Evolutionary conservation across 1,140 invertebrate genomes (phyloP).

Genomic region (Metopolophium dirhodum): DNA sequence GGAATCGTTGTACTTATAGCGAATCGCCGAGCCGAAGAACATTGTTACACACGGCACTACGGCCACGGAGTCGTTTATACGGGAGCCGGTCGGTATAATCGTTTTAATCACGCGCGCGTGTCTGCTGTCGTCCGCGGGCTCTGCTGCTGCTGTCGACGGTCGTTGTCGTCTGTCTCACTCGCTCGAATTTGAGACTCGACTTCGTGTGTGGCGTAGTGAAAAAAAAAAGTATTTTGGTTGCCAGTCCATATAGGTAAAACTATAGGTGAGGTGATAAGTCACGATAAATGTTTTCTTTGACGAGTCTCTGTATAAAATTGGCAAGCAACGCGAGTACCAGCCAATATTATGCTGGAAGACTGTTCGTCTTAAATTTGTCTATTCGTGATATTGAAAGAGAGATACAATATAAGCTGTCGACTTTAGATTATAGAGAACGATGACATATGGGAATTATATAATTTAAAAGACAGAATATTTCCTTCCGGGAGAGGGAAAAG

Average conservation of each 20-base stretch:
- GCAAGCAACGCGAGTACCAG: not conserved
- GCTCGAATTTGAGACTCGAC: not conserved
- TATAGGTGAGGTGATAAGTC: not conserved
- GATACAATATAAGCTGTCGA: not conserved
- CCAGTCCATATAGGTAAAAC: not conserved
- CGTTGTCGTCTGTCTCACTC: not conserved
- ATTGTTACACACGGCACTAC: not conserved
- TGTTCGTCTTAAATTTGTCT: not conserved
- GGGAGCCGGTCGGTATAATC: not conserved
- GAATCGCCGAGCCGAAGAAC: not conserved
- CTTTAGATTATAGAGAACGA: not conserved
- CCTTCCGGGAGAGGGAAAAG: no score
- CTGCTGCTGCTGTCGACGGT: not conserved
- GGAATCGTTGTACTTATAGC: not conserved
- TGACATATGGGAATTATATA: no score
- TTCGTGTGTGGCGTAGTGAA: not conserved
- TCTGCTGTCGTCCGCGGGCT: not conserved
- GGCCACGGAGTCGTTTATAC: not conserved
- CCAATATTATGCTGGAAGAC: no score
- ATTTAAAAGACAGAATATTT: no score
- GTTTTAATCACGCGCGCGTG: constrained; percentile 6
- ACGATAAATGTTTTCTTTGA: not conserved
- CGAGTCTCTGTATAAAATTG: not conserved
- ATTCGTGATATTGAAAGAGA: not conserved
- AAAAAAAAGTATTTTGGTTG: not conserved